These are phyloP conservation scores for Linepithema humile DNA, from an alignment of 1,140 invertebrate genomes.

Conservation along the genomic window DNA sequence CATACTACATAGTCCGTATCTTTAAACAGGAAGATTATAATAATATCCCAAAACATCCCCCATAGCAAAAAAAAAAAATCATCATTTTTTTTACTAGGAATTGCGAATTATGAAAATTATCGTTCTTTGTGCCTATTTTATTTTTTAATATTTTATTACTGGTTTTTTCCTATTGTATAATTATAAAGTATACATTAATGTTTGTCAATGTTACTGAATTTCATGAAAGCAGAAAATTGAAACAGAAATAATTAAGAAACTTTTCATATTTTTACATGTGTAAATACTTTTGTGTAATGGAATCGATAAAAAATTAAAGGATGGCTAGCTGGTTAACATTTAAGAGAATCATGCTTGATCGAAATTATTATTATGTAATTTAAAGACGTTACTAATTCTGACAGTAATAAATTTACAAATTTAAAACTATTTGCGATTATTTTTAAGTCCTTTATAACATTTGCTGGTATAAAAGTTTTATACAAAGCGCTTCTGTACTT, in stretches of 20 bases:
- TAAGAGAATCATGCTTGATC: neutral
- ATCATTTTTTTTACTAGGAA: neutral
- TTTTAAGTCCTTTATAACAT: neutral
- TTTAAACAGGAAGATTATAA: neutral
- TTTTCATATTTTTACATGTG: neutral
- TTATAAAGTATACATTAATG: constrained; percentile 7
- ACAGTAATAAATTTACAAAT: constrained; percentile 3
- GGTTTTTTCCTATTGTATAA: neutral
- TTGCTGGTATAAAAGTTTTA: constrained; percentile 14
- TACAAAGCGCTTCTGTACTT: neutral
- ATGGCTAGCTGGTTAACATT: neutral
- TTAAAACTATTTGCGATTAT: neutral
- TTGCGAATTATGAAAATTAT: neutral
- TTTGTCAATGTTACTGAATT: neutral
- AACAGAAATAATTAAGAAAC: neutral
- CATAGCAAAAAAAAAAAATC: too few relatives aligned
- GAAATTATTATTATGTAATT: constrained; percentile 11
- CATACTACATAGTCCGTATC: too few relatives aligned
- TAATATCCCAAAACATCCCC: too few relatives aligned
- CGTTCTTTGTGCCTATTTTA: neutral
- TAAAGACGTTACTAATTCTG: constrained; percentile 1
- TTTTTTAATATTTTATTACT: neutral
- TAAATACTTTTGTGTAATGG: neutral
- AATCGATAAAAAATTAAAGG: neutral
- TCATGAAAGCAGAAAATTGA: neutral